Percentiles rank a stretch among this genome's conserved stretches.
Conservation (phyloP, 2,797 vertebrate species). For the Falco rusticolus region DNA sequence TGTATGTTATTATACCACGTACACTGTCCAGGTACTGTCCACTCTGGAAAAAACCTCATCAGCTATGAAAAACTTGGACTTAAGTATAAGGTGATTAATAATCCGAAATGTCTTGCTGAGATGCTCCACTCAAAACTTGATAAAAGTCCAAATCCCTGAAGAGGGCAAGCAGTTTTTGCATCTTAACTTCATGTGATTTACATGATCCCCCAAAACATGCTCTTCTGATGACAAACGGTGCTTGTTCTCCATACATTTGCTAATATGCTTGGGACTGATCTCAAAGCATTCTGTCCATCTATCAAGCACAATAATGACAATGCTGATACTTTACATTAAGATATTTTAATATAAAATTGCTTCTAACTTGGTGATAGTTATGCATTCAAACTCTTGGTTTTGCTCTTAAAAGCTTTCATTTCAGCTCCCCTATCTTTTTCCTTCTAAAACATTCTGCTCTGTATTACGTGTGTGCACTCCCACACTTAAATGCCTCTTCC, state of each 20-base stretch:
- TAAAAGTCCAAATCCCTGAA: background rate
- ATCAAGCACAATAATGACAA: background rate
- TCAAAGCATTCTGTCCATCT: background rate
- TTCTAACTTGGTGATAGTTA: background rate
- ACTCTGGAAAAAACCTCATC: background rate
- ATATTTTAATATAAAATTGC: background rate
- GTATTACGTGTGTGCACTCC: background rate
- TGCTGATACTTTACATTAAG: background rate
- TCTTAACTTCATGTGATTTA: background rate
- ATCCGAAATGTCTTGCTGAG: background rate
- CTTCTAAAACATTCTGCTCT: background rate
- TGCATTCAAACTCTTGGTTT: background rate
- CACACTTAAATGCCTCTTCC: background rate
- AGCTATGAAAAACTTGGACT: background rate
- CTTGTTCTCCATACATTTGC: background rate
- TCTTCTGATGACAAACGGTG: fast-evolving
- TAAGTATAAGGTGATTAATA: background rate
- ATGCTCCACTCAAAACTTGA: background rate
- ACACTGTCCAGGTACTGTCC: background rate
- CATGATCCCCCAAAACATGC: background rate
- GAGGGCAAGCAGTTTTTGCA: background rate
- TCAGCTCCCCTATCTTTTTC: background rate
- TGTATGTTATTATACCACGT: background rate
- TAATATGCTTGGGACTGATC: background rate
- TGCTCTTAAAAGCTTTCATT: background rate